Evolutionary conservation across 2,113 vertebrate genomes (phyloP).

Genomic region (Austrofundulus limnaeus): DNA sequence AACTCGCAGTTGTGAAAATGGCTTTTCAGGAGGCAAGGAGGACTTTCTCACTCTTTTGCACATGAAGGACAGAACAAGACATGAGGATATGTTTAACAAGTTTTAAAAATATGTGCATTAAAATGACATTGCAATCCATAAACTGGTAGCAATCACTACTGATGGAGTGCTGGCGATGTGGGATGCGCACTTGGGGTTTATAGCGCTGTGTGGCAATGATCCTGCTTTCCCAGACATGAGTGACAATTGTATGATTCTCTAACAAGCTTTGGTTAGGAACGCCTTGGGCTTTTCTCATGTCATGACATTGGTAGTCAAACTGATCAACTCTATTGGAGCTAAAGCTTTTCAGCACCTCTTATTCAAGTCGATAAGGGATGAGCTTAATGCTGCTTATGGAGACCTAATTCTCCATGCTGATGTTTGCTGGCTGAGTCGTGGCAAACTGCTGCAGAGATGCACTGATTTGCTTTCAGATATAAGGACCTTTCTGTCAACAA

Average conservation of each 20-base stretch:
- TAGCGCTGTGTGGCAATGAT: no score
- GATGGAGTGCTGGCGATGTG: neutral
- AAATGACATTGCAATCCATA: neutral
- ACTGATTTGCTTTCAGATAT: slow-evolving; percentile 9
- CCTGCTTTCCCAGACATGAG: neutral
- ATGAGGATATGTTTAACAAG: neutral
- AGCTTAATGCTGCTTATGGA: neutral
- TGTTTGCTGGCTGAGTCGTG: neutral
- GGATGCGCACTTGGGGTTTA: no score
- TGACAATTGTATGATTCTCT: neutral
- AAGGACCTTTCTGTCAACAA: no score
- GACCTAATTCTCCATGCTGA: neutral
- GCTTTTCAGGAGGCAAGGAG: neutral
- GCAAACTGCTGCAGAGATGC: neutral
- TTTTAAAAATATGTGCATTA: neutral
- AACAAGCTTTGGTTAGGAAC: neutral
- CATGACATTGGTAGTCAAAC: neutral
- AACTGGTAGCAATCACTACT: neutral
- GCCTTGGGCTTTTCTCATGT: neutral
- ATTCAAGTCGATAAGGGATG: neutral
- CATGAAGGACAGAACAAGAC: neutral
- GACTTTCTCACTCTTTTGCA: neutral
- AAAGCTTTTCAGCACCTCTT: neutral
- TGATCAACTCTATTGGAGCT: neutral
- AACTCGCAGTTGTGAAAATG: neutral